Percentiles rank a stretch among this genome's conserved stretches.
phyloP scores from a whole-genome alignment of 2,888 invertebrate genomes.

The Thelaira solivaga region DNA sequence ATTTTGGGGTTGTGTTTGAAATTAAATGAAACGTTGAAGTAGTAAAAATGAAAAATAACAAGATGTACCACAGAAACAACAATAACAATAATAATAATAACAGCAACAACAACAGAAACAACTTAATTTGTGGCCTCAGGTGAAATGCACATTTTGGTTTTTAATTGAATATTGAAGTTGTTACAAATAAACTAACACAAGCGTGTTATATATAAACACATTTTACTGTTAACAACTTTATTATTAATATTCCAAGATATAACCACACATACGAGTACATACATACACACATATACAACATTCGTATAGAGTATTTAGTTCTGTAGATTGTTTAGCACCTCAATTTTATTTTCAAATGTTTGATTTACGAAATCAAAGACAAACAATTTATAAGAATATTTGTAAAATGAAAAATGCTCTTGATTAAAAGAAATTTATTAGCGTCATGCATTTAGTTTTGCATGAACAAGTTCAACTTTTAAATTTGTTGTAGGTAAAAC shows the following conservation, averaged over 20 bases:
- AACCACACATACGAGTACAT: too few species aligned
- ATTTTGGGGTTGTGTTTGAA: too few species aligned
- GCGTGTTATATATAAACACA: not conserved
- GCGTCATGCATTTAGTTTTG: not conserved
- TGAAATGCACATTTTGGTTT: constrained; percentile 55
- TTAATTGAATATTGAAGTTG: constrained; percentile 59
- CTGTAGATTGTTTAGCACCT: not conserved
- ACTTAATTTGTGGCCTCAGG: constrained; percentile 54
- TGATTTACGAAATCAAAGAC: not conserved
- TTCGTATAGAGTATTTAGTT: too few species aligned
- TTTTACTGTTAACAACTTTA: constrained; percentile 15
- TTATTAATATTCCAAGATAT: not conserved
- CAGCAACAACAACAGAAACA: constrained; percentile 29
- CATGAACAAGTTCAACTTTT: too few species aligned
- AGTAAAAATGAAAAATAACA: constrained; percentile 47
- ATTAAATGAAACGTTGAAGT: constrained; percentile 34
- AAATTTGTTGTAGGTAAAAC: too few species aligned
- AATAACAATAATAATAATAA: constrained; percentile 16
- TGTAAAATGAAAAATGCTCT: not conserved
- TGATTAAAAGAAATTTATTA: not conserved
- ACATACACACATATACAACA: too few species aligned
- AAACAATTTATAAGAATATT: constrained; percentile 1
- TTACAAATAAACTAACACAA: constrained; percentile 27
- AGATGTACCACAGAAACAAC: constrained; percentile 30
- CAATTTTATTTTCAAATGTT: not conserved